phyloP scores from a whole-genome alignment of 1,140 invertebrate genomes.

The Bombus difficillimus region DNA sequence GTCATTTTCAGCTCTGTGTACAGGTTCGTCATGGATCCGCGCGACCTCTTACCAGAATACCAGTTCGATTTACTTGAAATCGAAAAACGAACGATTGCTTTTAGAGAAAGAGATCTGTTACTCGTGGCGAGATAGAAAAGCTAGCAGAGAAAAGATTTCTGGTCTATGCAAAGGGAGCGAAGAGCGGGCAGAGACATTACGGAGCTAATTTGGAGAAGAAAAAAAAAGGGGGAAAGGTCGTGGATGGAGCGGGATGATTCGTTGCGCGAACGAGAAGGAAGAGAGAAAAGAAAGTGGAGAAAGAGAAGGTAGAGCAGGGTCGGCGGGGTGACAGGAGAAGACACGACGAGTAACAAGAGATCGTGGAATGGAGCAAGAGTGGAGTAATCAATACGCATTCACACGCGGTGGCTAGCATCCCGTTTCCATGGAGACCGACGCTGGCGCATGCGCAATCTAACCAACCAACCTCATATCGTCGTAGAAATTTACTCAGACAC shows the following conservation, averaged over 20 bases:
- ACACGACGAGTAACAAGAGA: slow-evolving; percentile 69
- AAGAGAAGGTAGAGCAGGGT: slow-evolving; percentile 14
- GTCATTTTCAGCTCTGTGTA: too few relatives aligned
- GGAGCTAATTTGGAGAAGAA: slow-evolving; percentile 64
- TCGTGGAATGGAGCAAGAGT: slow-evolving; percentile 71
- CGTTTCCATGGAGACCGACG: slow-evolving; percentile 78
- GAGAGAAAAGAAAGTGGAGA: slow-evolving; percentile 50
- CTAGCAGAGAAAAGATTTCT: slow-evolving; percentile 12
- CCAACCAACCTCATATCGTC: slow-evolving; percentile 9
- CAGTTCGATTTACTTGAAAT: background rate
- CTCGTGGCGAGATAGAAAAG: background rate
- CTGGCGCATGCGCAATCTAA: slow-evolving; percentile 70
- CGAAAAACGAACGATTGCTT: background rate
- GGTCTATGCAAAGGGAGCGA: slow-evolving; percentile 28
- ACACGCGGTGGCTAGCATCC: slow-evolving; percentile 76
- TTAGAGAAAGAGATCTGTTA: slow-evolving; percentile 16
- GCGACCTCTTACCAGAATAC: background rate
- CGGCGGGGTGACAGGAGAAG: slow-evolving; percentile 41
- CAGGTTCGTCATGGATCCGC: too few relatives aligned
- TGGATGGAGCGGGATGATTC: slow-evolving; percentile 52
- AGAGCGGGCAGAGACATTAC: slow-evolving; percentile 48
- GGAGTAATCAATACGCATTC: slow-evolving; percentile 82
- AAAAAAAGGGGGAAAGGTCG: slow-evolving; percentile 43
- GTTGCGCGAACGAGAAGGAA: slow-evolving; percentile 50
- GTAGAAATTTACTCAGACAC: slow-evolving; percentile 23